Evolutionary conservation across 53 echinoderm and acorn worm genomes (phyloP), one percentile per base, ranked within the genome.

Genomic region (Echinometra lucunter): DNA sequence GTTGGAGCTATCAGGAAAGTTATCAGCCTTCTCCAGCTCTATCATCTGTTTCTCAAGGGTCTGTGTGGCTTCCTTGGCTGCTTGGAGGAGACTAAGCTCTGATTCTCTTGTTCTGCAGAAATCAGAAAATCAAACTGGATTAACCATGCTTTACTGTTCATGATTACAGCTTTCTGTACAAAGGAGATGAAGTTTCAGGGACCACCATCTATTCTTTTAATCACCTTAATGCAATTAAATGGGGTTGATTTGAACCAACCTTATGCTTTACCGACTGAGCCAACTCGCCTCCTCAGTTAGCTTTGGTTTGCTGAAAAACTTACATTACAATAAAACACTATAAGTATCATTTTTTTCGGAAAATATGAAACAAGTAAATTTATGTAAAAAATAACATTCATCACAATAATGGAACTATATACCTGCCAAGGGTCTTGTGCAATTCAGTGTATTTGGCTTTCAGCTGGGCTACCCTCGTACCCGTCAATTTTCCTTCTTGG

Each of bases 391-490:
- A n/a, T n/a, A n/a, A n/a, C n/a, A n/a, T n/a, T n/a, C n/a, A n/a
- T n/a, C n/a, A n/a, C n/a, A n/a, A 49, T 49, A 6, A 34, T 35
- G 35, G 13, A 34, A 12, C 28, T 32, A 67, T 95, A 90, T 98
- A 99, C 99, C 96, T 97, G 88, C 98, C 99, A 58, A 99, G 96
- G 37, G 96, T 97, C 89, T 94, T 97, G 69, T 99, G 97, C 9
- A 99, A 94, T 37, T 99, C 96, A 69, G 99, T 99, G 91, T 99
- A 99, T 82, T 97, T 99, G 70, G 99, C 98, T 91, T 99, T 99
- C 57, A 99, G 96, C 92, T 97, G 98, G 40, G 99, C 99, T 30
- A 99, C 99, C 74, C 98, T 97, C 11, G 99, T 99, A 44, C 99
- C 98, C 17, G 99, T 99, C 28, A 99, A 94, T 45, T 95, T 96